Evolutionary conservation across 2,113 vertebrate species (phyloP), one percentile per base, ranked within the genome.

Genomic region (Bufo bufo): DNA sequence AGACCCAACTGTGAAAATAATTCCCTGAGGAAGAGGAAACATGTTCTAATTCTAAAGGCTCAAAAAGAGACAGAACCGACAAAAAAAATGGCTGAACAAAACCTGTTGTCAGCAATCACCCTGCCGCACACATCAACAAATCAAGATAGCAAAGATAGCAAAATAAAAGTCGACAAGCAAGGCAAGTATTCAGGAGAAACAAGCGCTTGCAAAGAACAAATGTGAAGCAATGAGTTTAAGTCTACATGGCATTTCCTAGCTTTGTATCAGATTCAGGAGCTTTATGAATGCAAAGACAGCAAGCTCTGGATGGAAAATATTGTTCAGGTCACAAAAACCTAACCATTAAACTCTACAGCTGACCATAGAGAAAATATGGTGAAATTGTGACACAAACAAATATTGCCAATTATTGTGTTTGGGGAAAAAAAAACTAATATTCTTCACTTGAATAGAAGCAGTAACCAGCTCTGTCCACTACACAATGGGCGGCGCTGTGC

Each of bases 1-100:
- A 74, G 71, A 74, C 33, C 71, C 33, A 72, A 74, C 71, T 49
- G 45, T 74, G 72, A 75, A 75, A 50, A 47, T 50, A 75, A 50
- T 11, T 50, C 47, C 9, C 4, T 3, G 45, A 49, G 45, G 50
- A 45, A 43, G 17, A 20, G 9, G 47, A 50, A 75, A 75, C 72
- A 50, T 11, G 6, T 50, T 75, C 45, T 47, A 50, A 75, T 75
- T 75, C 19, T 49, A 10, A 49, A 50, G 49, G 72, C 72, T 75
- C 72, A 45, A 75, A 75, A 74, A 20, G 72, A 75, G 72, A 47
- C 71, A 75, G 47, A 75, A 50, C 17, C 4, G 72, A 75, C 47
- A 75, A 50, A 75, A 49, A 6, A 75, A 9, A 3, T 2, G 43
- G 69, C 69, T 6, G 69, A 43, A 72, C 43, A 74, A 74, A 74